Conservation (phyloP, 1,140 invertebrate genomes). For the Protaetia brevitarsis region DNA sequence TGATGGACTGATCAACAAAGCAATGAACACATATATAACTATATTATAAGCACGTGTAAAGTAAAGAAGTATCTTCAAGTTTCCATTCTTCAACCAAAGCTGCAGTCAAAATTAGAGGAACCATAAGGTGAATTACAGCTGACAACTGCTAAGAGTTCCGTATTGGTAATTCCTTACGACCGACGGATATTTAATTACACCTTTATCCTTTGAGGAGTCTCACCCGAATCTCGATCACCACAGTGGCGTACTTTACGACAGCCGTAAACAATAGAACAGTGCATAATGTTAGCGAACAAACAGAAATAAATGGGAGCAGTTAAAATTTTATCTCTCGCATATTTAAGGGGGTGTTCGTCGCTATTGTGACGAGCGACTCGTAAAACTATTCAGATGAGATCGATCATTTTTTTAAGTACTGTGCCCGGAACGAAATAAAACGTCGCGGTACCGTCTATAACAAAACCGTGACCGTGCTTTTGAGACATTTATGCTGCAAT, state of each 20-base stretch:
- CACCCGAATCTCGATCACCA: not conserved
- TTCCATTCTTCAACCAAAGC: too few species aligned
- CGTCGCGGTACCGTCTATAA: constrained; percentile 22
- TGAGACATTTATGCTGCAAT: constrained; percentile 33
- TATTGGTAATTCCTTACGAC: not conserved
- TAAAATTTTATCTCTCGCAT: constrained; percentile 31
- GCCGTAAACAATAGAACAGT: constrained; percentile 1
- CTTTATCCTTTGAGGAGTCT: not conserved
- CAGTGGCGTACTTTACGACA: not conserved
- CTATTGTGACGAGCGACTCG: constrained; percentile 27
- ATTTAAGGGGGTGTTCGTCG: constrained; percentile 26
- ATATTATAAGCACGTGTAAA: too few species aligned
- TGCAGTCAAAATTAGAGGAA: too few species aligned
- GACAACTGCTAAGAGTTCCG: too few species aligned
- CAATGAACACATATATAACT: too few species aligned
- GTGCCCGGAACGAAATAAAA: constrained; percentile 26
- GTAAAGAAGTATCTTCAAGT: too few species aligned
- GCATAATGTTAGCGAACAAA: constrained; percentile 1
- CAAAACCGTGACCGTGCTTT: constrained; percentile 28
- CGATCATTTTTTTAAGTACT: constrained; percentile 33
- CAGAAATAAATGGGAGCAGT: constrained; percentile 26
- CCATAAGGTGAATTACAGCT: too few species aligned
- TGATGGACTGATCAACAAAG: too few species aligned
- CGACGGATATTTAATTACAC: constrained; percentile 3
- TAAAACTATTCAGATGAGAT: constrained; percentile 29